A percentile compares a stretch with the other conserved stretches of the same genome.
These are phyloP conservation scores for Drosophila suzukii DNA, from an alignment of 1,140 invertebrate species.

Conservation along the genomic window DNA sequence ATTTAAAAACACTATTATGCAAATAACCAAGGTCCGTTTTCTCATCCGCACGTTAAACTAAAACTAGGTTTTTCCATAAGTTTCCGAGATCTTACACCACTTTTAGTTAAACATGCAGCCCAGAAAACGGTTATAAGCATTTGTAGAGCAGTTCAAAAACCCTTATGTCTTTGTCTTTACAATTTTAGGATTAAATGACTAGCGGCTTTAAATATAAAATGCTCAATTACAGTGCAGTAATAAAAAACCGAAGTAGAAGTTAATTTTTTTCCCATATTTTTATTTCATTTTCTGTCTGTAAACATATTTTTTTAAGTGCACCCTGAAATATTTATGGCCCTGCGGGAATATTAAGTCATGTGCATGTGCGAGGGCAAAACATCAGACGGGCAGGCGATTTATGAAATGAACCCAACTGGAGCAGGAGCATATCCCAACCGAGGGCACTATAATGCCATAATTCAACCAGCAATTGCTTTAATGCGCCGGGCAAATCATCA, in stretches of 20 bases:
- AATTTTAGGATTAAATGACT: too few species aligned
- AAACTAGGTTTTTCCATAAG: too few species aligned
- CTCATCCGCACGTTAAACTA: too few species aligned
- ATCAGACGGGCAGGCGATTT: constrained; percentile 35
- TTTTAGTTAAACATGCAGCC: too few species aligned
- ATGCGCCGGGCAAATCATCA: constrained; percentile 36
- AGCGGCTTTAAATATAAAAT: too few species aligned
- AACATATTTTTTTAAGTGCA: constrained; percentile 1
- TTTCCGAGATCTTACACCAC: too few species aligned
- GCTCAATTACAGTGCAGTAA: neutral
- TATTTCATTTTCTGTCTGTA: too few species aligned
- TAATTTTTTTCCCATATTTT: neutral
- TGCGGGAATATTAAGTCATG: constrained; percentile 39
- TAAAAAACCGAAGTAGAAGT: neutral
- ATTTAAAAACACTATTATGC: too few species aligned
- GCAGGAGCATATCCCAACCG: neutral
- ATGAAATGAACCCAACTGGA: constrained; percentile 23
- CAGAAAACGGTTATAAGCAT: too few species aligned
- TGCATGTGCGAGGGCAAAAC: constrained; percentile 38
- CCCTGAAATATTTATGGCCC: constrained; percentile 45
- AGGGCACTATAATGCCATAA: constrained; percentile 31
- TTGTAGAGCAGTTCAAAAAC: too few species aligned
- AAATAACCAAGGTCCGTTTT: too few species aligned
- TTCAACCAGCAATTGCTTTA: constrained; percentile 49
- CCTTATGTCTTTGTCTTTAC: too few species aligned